Evolutionary conservation across 30 jellyfish, hydroid and myxozoan genomes (phyloP).

Genomic region (Rhopilema esculentum): DNA sequence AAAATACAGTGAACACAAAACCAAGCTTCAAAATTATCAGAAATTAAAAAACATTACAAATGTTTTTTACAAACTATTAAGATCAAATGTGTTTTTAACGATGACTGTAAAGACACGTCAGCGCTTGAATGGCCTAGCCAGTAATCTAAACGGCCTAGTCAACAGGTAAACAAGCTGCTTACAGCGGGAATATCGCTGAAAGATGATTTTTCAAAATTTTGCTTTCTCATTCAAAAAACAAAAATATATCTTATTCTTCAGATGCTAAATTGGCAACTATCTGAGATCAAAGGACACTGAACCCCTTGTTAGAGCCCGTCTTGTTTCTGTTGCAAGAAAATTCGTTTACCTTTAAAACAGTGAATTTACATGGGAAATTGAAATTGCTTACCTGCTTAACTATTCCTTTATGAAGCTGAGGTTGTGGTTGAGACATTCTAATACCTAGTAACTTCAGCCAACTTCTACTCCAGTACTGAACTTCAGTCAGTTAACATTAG

Average conservation of each 20-base stretch:
- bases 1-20: neutral
- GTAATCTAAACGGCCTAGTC: neutral
- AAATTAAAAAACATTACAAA: neutral
- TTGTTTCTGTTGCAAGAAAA: no score
- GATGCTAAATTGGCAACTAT: neutral
- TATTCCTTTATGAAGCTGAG: slow-evolving; percentile 88
- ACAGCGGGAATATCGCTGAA: neutral
- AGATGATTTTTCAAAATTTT: neutral
- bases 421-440: slow-evolving; percentile 10
- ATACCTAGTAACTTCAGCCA: neutral
- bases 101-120: slow-evolving; percentile 32
- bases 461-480: neutral
- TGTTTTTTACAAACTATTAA: neutral
- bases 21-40: neutral
- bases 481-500: slow-evolving; percentile 1
- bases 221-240: neutral
- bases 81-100: neutral
- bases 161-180: neutral
- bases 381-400: slow-evolving; percentile 83
- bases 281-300: neutral
- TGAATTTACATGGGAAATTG: neutral
- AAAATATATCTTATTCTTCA: neutral
- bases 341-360: neutral
- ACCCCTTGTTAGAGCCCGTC: neutral
- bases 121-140: slow-evolving; percentile 23